Evolutionary conservation across 2,888 invertebrate genomes (phyloP), one percentile per base, ranked within the genome.

Genomic region (Didymodactylos carnosus): DNA sequence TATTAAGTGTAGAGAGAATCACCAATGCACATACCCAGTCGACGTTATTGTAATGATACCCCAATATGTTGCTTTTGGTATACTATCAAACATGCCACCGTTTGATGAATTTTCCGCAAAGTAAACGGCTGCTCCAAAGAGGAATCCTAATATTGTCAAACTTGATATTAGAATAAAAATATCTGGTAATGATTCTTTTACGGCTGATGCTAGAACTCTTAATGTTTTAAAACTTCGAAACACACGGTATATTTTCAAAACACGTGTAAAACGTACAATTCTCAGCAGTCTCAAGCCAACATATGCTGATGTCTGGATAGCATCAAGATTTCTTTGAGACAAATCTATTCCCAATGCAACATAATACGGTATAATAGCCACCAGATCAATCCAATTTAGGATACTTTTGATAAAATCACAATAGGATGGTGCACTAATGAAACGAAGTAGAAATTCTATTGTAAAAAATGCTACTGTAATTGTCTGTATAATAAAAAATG

Each of bases 51-150:
- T 80, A 27, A 82, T 80, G 29, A 82, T 80, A 7, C 81, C 80
- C 81, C 81, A 82, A 81, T 81, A 82, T 77, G 82, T 82, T 3
- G 81, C 80, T 41, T 80, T 81, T 0, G 82, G 82, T 53, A 82
- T 82, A 73, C 80, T 80, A 27, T 75, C 77, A 72, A 82, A 79
- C 73, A 80, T 79, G 7, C 79, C 76, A 11, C 79, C 73, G 10
- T 76, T 74, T 23, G 78, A 76, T 8, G 77, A 78, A 69, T 78
- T 76, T 75, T 82, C 82, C 23, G 81, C 81, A 76, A 80, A 82
- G 77, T 78, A 82, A 39, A 81, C 80, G 27, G 80, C 81, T 35
- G 80, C 79, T 3, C 81, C 78, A 77, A 81, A 82, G 46, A 82
- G 80, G 51, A 82, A 78, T 72, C 81, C 79, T 39, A 80, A 80